phyloP scores from a whole-genome alignment of 2,113 vertebrate species.

The Theristicus caerulescens region DNA sequence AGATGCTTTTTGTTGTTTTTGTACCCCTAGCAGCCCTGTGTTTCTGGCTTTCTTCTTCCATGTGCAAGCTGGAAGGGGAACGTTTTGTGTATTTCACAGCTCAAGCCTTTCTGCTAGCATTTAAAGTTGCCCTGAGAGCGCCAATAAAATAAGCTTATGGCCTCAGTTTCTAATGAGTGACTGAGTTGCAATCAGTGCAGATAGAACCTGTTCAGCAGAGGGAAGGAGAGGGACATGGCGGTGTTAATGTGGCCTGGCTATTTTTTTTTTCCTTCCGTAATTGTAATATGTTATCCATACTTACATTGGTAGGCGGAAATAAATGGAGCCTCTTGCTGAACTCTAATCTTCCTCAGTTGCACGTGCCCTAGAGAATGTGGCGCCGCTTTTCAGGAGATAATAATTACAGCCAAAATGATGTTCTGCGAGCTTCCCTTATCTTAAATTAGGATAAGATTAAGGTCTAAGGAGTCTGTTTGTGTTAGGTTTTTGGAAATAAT shows the following conservation, averaged over 20 bases:
- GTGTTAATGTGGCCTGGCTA: not conserved
- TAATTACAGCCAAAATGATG: constrained; percentile 46
- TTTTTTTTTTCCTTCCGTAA: not conserved
- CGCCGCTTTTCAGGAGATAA: constrained; percentile 31
- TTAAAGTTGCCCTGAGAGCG: not conserved
- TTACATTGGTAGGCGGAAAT: constrained; percentile 36
- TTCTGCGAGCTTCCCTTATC: constrained; percentile 22
- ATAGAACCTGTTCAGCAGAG: not conserved
- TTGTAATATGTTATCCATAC: not conserved
- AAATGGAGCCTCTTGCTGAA: constrained; percentile 33
- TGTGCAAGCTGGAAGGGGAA: not conserved
- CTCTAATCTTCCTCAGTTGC: constrained; percentile 48
- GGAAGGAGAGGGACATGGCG: not conserved
- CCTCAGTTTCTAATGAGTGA: not conserved
- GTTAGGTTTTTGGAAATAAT: constrained; percentile 28
- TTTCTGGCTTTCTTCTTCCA: not conserved
- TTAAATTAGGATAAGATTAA: constrained; percentile 39
- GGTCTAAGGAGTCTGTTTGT: constrained; percentile 19
- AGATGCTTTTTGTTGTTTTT: fast-evolving
- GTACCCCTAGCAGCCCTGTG: fast-evolving
- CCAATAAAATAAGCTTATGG: not conserved
- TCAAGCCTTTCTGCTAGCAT: not conserved
- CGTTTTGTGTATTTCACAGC: not conserved
- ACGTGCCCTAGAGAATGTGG: not conserved
- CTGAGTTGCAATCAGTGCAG: not conserved